Base-by-base conservation (phyloP, 2,888 invertebrate species). In the Papilio gigon region DNA sequence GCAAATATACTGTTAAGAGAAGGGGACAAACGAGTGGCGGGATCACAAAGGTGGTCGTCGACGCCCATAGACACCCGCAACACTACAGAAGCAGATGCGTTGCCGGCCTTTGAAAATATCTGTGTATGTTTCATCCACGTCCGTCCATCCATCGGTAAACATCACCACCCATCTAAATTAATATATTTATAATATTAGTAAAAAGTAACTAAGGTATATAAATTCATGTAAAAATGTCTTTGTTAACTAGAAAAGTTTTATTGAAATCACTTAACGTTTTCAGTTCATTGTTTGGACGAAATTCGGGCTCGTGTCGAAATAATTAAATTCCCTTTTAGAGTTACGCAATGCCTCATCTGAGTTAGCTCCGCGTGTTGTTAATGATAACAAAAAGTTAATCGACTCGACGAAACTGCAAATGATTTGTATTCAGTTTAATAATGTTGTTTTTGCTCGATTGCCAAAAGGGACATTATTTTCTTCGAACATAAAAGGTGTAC, bases 321-420 rank as follows among this genome's bases (percentile, higher is more conserved):
- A 53, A 53, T 27, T 27, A 53, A 27, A 27, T 27, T 53, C 27
- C 44, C 14, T 14, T n/a, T 3, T 11, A 27, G n/a, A 25, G 50
- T 50, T 50, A 50, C 50, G 50, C 6, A 50, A 50, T 25, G 14
- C 25, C 6, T 50, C 14, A 22, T 25, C 50, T 12, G 20, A 22
- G 22, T 22, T 4, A 47, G n/a, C 20, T 47, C 22, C 11, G 44
- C 44, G 44, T 11, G 2, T 47, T 20, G 8, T 44, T 20, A 20
- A 47, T 47, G 20, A 25, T 27, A 27, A 53, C 53, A 53, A 53
- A 53, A 53, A 53, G 27, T 53, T 53, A 27, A 53, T 53, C 47
- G 47, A 47, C 22, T 22, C 40, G 3, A 40, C 14, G n/a, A 40
- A 14, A 47, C 47, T 47, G 44, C 22, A 22, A 47, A 47, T 12